A percentile compares a stretch with the other conserved stretches of the same genome.
Evolutionary conservation across 2,113 vertebrate genomes (phyloP).

Genomic region (Mobula birostris): DNA sequence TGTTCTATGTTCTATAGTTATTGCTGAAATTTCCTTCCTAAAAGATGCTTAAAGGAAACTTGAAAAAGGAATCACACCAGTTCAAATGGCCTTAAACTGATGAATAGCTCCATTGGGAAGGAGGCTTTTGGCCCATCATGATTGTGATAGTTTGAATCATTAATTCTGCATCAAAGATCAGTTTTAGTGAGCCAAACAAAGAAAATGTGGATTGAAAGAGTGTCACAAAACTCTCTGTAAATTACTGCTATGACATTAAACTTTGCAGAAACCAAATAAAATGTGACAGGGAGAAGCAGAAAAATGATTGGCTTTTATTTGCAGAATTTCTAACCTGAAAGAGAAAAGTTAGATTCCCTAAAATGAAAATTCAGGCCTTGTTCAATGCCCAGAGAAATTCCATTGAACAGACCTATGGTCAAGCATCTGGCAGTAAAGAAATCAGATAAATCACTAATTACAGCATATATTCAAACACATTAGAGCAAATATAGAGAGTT

Average conservation of each 20-base stretch:
- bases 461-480: neutral
- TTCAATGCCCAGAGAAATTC: neutral
- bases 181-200: neutral
- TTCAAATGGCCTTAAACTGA: neutral
- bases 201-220: neutral
- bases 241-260: neutral
- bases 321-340: neutral
- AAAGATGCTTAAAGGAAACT: neutral
- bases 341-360: neutral
- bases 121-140: too few species aligned
- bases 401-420: neutral
- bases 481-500: neutral
- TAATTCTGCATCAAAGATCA: neutral
- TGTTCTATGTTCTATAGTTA: too few species aligned
- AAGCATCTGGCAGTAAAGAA: neutral
- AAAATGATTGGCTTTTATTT: neutral
- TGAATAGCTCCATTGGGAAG: too few species aligned
- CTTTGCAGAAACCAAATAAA: neutral
- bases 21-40: neutral
- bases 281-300: neutral
- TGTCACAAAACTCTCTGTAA: neutral
- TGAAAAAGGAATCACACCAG: neutral
- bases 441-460: neutral
- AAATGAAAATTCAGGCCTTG: neutral
- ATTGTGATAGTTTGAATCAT: neutral